phyloP scores from a whole-genome alignment of 2,888 invertebrate genomes.

The Cheilosia variabilis region DNA sequence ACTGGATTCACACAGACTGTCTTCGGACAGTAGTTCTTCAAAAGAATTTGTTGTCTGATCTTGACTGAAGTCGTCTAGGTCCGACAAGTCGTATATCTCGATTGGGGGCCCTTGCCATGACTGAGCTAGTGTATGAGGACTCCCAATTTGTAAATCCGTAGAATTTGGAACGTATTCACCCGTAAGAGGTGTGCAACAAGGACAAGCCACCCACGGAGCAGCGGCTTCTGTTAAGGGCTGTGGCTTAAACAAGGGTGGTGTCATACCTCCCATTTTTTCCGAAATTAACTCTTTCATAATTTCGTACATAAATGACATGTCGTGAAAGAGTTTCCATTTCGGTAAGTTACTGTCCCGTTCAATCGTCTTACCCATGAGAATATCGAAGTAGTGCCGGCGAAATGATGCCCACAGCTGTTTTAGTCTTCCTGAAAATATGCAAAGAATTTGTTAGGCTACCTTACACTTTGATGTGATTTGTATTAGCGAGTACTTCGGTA shows the following conservation, averaged over 20 bases:
- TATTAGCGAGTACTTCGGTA: no score
- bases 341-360: conserved; percentile 16
- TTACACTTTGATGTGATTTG: no score
- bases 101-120: no score
- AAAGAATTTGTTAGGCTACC: no score
- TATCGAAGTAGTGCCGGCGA: conserved; percentile 21
- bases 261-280: conserved; percentile 43
- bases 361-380: conserved; percentile 24
- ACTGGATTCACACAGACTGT: no score
- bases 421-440: background rate
- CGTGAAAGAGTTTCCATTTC: conserved; percentile 52
- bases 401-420: conserved; percentile 1
- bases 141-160: no score
- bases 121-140: no score
- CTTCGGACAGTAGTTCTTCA: background rate
- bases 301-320: conserved; percentile 53
- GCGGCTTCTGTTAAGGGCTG: no score
- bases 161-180: background rate
- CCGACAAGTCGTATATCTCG: no score
- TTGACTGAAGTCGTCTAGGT: background rate
- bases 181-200: conserved; percentile 20
- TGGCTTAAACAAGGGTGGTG: conserved; percentile 44
- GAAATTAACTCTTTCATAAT: background rate
- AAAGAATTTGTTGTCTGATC: background rate
- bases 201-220: background rate